phyloP scores from a whole-genome alignment of 2,888 invertebrate genomes.

The Patella pellucida region DNA sequence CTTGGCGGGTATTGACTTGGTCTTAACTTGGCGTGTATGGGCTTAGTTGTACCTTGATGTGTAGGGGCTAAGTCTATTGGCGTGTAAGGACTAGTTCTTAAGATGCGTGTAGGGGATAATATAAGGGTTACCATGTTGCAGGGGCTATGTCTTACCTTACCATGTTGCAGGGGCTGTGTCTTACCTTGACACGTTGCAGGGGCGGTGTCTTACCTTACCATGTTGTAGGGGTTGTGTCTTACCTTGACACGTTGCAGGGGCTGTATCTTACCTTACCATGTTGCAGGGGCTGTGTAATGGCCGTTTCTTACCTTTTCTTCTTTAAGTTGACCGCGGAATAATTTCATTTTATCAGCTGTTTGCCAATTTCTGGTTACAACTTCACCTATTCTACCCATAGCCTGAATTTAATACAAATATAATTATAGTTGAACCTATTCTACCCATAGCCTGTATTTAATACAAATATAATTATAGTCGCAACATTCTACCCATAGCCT shows the following conservation, averaged over 20 bases:
- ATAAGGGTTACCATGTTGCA: too few species aligned
- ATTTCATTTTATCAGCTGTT: constrained; percentile 69
- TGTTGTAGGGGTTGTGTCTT: background rate
- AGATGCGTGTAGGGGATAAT: too few species aligned
- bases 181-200: background rate
- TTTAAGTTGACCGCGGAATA: constrained; percentile 52
- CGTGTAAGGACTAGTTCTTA: too few species aligned
- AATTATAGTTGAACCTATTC: too few species aligned
- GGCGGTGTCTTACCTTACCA: background rate
- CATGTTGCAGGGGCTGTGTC: background rate
- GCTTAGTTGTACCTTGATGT: too few species aligned
- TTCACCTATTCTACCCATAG: constrained; percentile 67
- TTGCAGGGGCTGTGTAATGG: background rate
- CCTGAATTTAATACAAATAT: constrained; percentile 38
- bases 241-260: background rate
- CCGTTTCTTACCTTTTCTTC: constrained; percentile 52
- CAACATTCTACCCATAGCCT: too few species aligned
- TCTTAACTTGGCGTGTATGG: too few species aligned
- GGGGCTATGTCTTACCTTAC: background rate
- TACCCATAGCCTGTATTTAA: too few species aligned
- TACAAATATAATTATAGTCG: too few species aligned
- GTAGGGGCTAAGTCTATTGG: too few species aligned
- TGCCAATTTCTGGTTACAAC: constrained; percentile 68
- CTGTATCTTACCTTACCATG: background rate
- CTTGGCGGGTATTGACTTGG: too few species aligned